Evolutionary conservation across 2,797 vertebrate genomes (phyloP), one percentile per base, ranked within the genome.

Genomic region (Geotrypetes seraphini): DNA sequence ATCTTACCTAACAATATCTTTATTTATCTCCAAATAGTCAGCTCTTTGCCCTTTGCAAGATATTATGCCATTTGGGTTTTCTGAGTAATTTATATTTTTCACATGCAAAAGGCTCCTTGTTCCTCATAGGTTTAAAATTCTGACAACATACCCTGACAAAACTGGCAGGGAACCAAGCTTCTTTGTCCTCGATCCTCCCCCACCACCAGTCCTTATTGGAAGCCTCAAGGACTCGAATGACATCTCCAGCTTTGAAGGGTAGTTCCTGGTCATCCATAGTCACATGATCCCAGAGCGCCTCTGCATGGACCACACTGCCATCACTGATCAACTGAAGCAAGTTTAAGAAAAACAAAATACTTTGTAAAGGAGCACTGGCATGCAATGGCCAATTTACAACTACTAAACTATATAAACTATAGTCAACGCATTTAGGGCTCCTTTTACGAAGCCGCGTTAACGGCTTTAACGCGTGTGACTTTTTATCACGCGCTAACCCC

Each of bases 171-270:
- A 99, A 97, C 96, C 96, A 99, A 55, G 89, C 92, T 53, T 94
- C 87, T 30, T 71, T 84, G 40, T 96, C 91, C 6, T 81, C 78
- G 1, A 83, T 91, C 40, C 81, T 78, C 39, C 96, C 96, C 92
- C 92, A 97, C 96, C 96, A 99, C 96, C 96, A 99, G 62, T 97
- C 95, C 52, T 90, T 89, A 58, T 96, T 86, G 4, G 84, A 87
- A 31, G 89, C 91, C 40, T 98, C 96, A 47, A 97, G 73, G 31
- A 99, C 86, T 37, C 79, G 87, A 68, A 99, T 92, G 60, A 98
- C 95, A 30, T 97, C 92, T 42, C 93, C 94, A 2, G 89, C 94
- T 84, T 96, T 96, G 78, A 99, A 98, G 63, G 89, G 89, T 70
- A 99, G 75, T 68, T 97, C 92, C 73, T 96, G 90, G 63, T 97